Evolutionary conservation across 2,888 invertebrate genomes (phyloP).

Genomic region (Ditula angustiorana): DNA sequence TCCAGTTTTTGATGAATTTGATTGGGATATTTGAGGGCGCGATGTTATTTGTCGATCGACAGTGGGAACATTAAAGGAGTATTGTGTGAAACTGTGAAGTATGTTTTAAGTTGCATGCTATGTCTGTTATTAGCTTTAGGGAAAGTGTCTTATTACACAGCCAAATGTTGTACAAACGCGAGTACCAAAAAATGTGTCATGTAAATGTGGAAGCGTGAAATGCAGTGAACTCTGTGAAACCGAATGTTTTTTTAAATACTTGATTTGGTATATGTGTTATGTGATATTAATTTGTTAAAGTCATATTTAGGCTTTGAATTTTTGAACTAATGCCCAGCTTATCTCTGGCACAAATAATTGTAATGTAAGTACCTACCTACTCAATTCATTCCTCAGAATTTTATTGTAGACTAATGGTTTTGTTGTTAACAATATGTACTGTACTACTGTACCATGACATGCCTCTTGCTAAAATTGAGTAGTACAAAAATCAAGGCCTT

Average conservation of each 20-base stretch:
- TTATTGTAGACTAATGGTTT: neutral
- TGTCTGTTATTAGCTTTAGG: slow-evolving; percentile 31
- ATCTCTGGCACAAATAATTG: slow-evolving; percentile 3
- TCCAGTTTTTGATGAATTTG: slow-evolving; percentile 40
- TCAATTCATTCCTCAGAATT: slow-evolving; percentile 16
- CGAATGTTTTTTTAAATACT: slow-evolving; percentile 20
- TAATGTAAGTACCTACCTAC: neutral
- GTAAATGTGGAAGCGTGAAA: slow-evolving; percentile 30
- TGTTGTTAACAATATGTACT: neutral
- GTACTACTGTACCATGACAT: slow-evolving; percentile 8
- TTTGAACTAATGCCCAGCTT: neutral
- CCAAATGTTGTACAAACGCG: slow-evolving; percentile 34
- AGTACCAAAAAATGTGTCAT: slow-evolving; percentile 38
- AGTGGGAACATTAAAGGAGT: slow-evolving; percentile 31
- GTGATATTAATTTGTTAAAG: slow-evolving; percentile 39
- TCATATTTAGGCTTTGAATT: slow-evolving; percentile 21
- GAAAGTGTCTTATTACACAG: slow-evolving; percentile 31
- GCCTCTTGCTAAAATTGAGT: neutral
- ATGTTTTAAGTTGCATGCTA: slow-evolving; percentile 33
- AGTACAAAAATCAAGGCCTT: neutral
- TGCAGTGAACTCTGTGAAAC: slow-evolving; percentile 28
- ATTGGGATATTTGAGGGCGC: slow-evolving; percentile 21
- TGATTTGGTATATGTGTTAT: slow-evolving; percentile 37
- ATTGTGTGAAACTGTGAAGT: slow-evolving; percentile 32
- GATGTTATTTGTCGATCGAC: neutral